Evolutionary conservation across 1,140 invertebrate genomes (phyloP), one percentile per base, ranked within the genome.

Genomic region (Alviniconcha marisindica): DNA sequence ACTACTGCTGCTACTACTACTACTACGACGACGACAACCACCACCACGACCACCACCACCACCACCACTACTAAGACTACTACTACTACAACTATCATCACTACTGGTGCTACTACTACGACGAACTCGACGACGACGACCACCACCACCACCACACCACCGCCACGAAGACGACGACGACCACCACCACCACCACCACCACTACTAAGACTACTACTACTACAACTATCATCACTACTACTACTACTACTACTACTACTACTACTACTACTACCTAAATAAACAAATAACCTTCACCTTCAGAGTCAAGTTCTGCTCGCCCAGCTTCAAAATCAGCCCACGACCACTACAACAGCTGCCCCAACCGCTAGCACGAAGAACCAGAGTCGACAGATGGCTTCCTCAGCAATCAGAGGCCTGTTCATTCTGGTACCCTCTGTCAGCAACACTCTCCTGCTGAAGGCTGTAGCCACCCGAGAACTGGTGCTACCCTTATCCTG

Each of bases 391-490:
- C n/a, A n/a, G n/a, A n/a, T n/a, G n/a, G n/a, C n/a, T n/a, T n/a
- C n/a, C 15, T 14, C 36, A 15, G 42, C n/a, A n/a, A 42, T 74
- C 24, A 33, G 60, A 12, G 89, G 89, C 56, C 69, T 82, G 78
- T 91, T 89, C 84, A 80, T 89, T 1, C 76, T 91, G 18, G 44
- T 91, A 33, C 89, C 90, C 21, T 66, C 74, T 33, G 84, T 74
- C 77, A 81, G 87, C 66, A 81, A 85, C 48, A 10, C 28, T 44
- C 54, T 90, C 42, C 79, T 90, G 36, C 78, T 90, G 21, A 88
- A 88, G 76, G 79, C 86, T 28, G 12, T 90, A 38, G 89, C 88
- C 33, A 83, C 84, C 3, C 48, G 81, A 48, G 89, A 89, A 77
- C 78, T 88, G 31, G 38, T 89, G 80, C 38, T 90, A 28, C 87